Percentiles rank a stretch among this genome's conserved stretches.
These are phyloP conservation scores for Deilephila porcellus DNA, from an alignment of 2,888 invertebrate species.

Conservation along the genomic window DNA sequence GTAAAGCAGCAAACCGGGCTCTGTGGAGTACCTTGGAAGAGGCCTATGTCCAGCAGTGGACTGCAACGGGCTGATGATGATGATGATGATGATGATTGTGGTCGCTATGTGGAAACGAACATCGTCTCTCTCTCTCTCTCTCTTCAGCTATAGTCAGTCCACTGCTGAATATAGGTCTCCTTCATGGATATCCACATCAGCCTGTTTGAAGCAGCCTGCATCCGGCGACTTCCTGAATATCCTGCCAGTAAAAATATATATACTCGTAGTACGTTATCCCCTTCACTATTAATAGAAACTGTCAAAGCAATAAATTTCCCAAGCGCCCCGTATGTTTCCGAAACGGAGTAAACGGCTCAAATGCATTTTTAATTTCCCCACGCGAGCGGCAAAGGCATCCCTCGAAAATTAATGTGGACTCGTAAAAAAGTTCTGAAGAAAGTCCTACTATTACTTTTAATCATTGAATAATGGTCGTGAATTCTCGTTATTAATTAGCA, in stretches of 20 bases:
- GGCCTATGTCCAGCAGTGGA: no score
- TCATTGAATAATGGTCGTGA: not conserved
- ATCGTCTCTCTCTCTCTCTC: no score
- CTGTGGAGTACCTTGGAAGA: no score
- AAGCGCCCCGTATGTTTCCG: slow-evolving; percentile 30
- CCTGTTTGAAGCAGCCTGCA: no score
- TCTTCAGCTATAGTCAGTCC: no score
- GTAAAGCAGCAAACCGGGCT: no score
- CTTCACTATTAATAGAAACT: not conserved
- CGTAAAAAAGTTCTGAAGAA: slow-evolving; percentile 43
- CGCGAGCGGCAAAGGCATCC: slow-evolving; percentile 37
- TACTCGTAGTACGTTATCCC: not conserved
- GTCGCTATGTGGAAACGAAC: no score
- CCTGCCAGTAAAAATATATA: not conserved
- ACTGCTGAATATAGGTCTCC: no score
- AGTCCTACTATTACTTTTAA: slow-evolving; percentile 32
- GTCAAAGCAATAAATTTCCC: slow-evolving; percentile 13
- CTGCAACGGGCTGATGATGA: no score
- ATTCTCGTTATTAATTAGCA: not conserved
- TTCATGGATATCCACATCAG: no score
- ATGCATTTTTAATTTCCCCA: slow-evolving; percentile 57
- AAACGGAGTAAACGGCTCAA: slow-evolving; percentile 45
- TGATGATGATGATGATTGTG: no score
- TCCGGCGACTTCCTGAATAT: no score
- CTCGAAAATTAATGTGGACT: slow-evolving; percentile 44